Evolutionary conservation across 1,140 invertebrate genomes (phyloP), one percentile per base, ranked within the genome.

Genomic region (Dendrolimus kikuchii): DNA sequence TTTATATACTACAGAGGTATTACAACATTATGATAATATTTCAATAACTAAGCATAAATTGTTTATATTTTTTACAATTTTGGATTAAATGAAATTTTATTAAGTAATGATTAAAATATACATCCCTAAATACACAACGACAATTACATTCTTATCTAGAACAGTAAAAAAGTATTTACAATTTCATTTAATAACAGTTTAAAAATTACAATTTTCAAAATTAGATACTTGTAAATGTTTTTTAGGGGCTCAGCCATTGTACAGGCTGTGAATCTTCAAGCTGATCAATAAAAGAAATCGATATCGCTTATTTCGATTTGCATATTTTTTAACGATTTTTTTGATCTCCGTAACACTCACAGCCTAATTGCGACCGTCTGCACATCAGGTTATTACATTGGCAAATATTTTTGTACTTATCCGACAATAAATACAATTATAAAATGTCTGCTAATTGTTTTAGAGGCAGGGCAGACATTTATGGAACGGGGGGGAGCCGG

Each of bases 221-320:
- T 53, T 59, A 49, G 66, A 71, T 74, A 75, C 74, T 76, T 77
- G 54, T 59, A 68, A 83, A 80, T 74, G 77, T n/a, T n/a, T n/a
- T n/a, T n/a, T n/a, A n/a, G 71, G 79, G 80, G 80, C 80, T 83
- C 80, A n/a, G 57, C 69, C 77, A 75, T 77, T 75, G n/a, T 64
- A 64, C 37, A 62, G 71, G 67, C 73, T 51, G 40, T 60, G 62
- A 46, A 53, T 62, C 53, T 55, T n/a, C n/a, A n/a, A 81, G 67
- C 66, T 67, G 48, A 74, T 72, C 62, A 60, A 54, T 46, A 41
- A 41, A 41, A 50, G 56, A 60, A 56, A 54, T 40, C 3, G 23
- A 23, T 23, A 23, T 23, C 3, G 1, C 51, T 57, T 57, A 51
- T 53, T 49, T 57, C 55, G 55, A n/a, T 56, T 53, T 52, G 47